phyloP scores from a whole-genome alignment of 2,888 invertebrate genomes.

The Tipula unca region DNA sequence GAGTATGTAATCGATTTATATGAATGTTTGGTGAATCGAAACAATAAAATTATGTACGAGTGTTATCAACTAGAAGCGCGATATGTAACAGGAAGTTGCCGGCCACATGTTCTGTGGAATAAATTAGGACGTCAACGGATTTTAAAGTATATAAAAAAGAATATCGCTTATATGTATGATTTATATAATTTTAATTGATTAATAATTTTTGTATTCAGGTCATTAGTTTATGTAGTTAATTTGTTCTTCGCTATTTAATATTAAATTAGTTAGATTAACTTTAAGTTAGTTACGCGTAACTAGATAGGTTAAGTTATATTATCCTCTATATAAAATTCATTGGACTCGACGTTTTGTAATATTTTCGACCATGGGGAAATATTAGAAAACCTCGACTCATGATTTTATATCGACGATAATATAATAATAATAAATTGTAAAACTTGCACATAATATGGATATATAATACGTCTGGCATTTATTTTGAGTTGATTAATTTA shows the following conservation, averaged over 20 bases:
- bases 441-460: not conserved
- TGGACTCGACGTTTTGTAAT: not conserved
- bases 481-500: not conserved
- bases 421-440: no score
- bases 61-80: conserved; percentile 39
- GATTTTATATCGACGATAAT: not conserved
- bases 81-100: conserved; percentile 34
- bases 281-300: not conserved
- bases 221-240: not conserved
- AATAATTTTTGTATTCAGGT: not conserved
- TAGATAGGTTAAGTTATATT: not conserved
- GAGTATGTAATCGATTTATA: conserved; percentile 36
- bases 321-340: not conserved
- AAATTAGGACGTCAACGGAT: conserved; percentile 41
- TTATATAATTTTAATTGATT: not conserved
- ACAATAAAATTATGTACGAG: conserved; percentile 35
- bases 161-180: not conserved
- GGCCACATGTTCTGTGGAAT: conserved; percentile 40
- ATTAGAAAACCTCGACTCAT: not conserved
- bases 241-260: not conserved
- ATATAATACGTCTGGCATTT: not conserved
- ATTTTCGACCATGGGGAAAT: not conserved
- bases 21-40: conserved; percentile 34
- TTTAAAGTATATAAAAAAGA: conserved; percentile 34
- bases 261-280: not conserved